Evolutionary conservation across 2,888 invertebrate species (phyloP).

Genomic region (Drosophila colorata): DNA sequence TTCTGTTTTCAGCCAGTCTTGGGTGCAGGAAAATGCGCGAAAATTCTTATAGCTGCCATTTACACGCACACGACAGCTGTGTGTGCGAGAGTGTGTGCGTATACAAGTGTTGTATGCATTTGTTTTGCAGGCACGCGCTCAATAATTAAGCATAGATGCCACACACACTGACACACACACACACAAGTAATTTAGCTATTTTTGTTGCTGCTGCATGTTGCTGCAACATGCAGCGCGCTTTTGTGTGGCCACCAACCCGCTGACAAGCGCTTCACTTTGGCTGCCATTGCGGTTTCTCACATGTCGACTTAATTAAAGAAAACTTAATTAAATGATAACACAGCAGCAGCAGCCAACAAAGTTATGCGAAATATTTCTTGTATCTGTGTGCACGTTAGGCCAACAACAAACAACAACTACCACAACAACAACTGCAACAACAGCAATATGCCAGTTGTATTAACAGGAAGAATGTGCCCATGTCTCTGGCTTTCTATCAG

Average conservation of each 20-base stretch:
- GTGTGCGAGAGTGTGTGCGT: neutral
- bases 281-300: constrained; percentile 62
- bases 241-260: constrained; percentile 28
- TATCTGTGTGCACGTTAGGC: constrained; percentile 2
- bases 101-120: constrained; percentile 30
- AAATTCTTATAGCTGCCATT: constrained; percentile 31
- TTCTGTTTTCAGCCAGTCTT: constrained; percentile 38
- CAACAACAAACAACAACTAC: constrained; percentile 2
- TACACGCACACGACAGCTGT: constrained; percentile 19
- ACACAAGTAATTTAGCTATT: constrained; percentile 29
- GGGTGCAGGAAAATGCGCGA: constrained; percentile 42
- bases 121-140: constrained; percentile 44
- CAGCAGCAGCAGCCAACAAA: constrained; percentile 67
- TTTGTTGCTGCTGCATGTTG: constrained; percentile 37
- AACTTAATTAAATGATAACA: constrained; percentile 82
- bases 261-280: constrained; percentile 30
- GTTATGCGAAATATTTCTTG: constrained; percentile 65
- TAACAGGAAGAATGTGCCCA: constrained; percentile 4
- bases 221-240: constrained; percentile 51
- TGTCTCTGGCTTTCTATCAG: constrained; percentile 3
- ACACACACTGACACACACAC: constrained; percentile 20
- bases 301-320: constrained; percentile 81
- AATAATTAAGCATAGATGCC: constrained; percentile 71
- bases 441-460: constrained; percentile 15
- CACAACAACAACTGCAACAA: constrained; percentile 7